Evolutionary conservation across 2,113 vertebrate species (phyloP), one percentile per base, ranked within the genome.

Genomic region (Tympanuchus pallidicinctus): DNA sequence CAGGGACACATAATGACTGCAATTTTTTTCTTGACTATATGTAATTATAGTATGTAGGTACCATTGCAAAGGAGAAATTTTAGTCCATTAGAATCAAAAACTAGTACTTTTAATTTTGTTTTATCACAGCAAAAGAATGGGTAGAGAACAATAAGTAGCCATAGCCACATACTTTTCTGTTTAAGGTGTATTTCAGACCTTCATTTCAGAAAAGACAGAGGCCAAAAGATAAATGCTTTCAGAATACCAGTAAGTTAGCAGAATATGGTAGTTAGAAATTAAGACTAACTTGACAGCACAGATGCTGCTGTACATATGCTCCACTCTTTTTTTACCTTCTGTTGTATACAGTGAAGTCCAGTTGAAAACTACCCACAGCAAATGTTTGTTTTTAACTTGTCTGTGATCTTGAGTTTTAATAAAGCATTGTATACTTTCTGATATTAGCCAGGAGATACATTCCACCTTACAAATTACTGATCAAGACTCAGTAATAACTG

Each of bases 331-430:
- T 86, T 89, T 54, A 70, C 17, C 4, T 79, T 75, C 70, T 86
- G 17, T 21, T 69, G 42, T 42, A 38, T 22, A 18, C 19, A 54
- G 4, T 45, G 57, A 75, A 15, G 13, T 80, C 52, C 34, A 0
- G 0, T 27, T 69, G 42, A 80, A 75, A 93, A 6, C n/a, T 45
- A 12, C 50, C 47, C 45, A 72, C 11, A 61, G 13, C 21, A 75
- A 67, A 74, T 3, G 36, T 6, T 65, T 70, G n/a, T 63, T 56
- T 69, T 69, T 14, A 14, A 50, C 38, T 81, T 86, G 27, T 10
- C 4, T 64, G 17, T 59, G 28, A 30, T 40, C 3, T 13, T 82
- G 56, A 95, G 25, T 52, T 93, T 90, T 90, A 77, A 75, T 52
- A 88, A 88, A 75, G 13, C 28, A 48, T 52, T 30, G 13, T 57